phyloP scores from a whole-genome alignment of 2,888 invertebrate species.

The Sesia apiformis region DNA sequence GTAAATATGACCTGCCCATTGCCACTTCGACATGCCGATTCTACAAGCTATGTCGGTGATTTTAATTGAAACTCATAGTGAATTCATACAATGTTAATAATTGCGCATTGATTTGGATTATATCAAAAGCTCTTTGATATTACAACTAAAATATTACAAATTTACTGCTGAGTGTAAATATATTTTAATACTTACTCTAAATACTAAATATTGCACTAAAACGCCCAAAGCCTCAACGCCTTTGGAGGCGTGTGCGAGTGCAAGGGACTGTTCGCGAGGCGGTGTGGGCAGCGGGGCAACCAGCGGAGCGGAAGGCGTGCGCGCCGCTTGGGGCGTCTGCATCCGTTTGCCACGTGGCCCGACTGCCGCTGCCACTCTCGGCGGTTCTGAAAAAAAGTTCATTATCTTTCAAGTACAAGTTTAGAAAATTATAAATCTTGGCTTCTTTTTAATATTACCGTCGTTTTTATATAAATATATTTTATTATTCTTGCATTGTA shows the following conservation, averaged over 20 bases:
- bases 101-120: too few species aligned
- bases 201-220: conserved; percentile 88
- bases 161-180: not conserved
- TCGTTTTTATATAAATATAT: too few species aligned
- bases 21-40: too few species aligned
- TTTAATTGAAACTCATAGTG: too few species aligned
- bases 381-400: conserved; percentile 38
- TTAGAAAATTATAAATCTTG: too few species aligned
- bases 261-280: conserved; percentile 43
- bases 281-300: conserved; percentile 25
- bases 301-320: conserved; percentile 34
- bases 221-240: conserved; percentile 89
- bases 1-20: too few species aligned
- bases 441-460: too few species aligned
- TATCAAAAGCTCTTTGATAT: too few species aligned
- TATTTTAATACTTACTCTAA: conserved; percentile 74
- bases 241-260: conserved; percentile 72
- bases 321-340: conserved; percentile 46
- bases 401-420: too few species aligned
- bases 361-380: conserved; percentile 55
- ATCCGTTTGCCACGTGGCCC: conserved; percentile 61
- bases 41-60: too few species aligned
- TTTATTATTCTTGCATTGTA: too few species aligned
- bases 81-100: too few species aligned
- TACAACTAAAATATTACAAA: not conserved